Evolutionary conservation across 1,140 invertebrate species (phyloP).

Genomic region (Galleria mellonella): DNA sequence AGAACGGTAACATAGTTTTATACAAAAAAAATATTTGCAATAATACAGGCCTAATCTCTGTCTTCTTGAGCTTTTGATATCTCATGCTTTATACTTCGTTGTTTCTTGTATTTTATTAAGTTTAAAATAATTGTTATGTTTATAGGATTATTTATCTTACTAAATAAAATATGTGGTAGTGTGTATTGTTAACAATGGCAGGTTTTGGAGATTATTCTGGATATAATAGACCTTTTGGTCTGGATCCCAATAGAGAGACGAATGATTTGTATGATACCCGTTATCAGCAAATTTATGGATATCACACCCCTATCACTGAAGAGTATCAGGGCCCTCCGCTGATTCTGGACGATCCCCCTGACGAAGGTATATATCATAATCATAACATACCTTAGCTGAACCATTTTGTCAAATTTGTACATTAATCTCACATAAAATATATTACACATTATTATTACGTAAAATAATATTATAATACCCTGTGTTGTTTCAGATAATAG

Average conservation of each 20-base stretch:
- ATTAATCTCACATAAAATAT: too few relatives aligned
- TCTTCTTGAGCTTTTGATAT: too few relatives aligned
- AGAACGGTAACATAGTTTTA: too few relatives aligned
- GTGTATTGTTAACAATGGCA: slow-evolving; percentile 38
- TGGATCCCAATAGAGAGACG: slow-evolving; percentile 60
- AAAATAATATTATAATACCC: too few relatives aligned
- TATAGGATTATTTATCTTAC: background rate
- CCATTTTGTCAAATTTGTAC: too few relatives aligned
- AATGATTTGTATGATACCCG: slow-evolving; percentile 66
- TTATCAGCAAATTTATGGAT: slow-evolving; percentile 67
- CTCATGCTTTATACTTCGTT: too few relatives aligned
- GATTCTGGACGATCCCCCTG: slow-evolving; percentile 68
- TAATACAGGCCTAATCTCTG: too few relatives aligned
- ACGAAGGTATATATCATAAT: slow-evolving; percentile 64
- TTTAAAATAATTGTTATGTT: background rate
- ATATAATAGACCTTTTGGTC: slow-evolving; percentile 57
- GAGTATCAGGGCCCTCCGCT: slow-evolving; percentile 62
- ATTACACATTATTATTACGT: too few relatives aligned
- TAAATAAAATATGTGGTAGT: background rate
- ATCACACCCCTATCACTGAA: slow-evolving; percentile 59
- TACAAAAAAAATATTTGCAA: too few relatives aligned
- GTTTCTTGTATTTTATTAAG: background rate
- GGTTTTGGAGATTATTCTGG: slow-evolving; percentile 65
- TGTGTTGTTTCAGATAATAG: slow-evolving; percentile 73
- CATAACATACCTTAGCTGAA: background rate